A percentile compares a stretch with the other conserved stretches of the same genome.
These are phyloP conservation scores for Melitaea athalia DNA, from an alignment of 2,888 invertebrate genomes.

Conservation along the genomic window DNA sequence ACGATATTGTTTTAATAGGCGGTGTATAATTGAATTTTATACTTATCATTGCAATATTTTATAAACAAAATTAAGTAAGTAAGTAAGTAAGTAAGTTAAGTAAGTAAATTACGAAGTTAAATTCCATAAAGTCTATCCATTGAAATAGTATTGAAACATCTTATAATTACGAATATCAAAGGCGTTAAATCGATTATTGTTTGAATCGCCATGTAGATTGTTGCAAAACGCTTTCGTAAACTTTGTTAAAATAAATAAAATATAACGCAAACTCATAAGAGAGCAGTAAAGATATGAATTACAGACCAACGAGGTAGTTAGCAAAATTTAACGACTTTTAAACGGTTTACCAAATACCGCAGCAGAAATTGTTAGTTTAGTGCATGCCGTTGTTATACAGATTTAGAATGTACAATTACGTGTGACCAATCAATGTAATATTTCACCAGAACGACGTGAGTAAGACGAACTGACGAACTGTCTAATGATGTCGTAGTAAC, in stretches of 20 bases:
- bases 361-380: slow-evolving; percentile 18
- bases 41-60: not conserved
- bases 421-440: slow-evolving; percentile 22
- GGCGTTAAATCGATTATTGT: slow-evolving; percentile 35
- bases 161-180: slow-evolving; percentile 22
- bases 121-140: slow-evolving; percentile 12
- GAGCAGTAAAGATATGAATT: slow-evolving; percentile 22
- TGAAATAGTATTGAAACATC: slow-evolving; percentile 28
- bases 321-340: slow-evolving; percentile 28
- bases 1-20: not conserved
- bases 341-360: slow-evolving; percentile 21
- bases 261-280: slow-evolving; percentile 27
- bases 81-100: too few species aligned
- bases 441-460: slow-evolving; percentile 31
- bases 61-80: too few species aligned
- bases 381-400: not conserved
- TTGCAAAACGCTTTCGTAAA: slow-evolving; percentile 34
- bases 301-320: slow-evolving; percentile 23
- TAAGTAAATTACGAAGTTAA: slow-evolving; percentile 1
- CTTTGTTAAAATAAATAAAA: slow-evolving; percentile 28
- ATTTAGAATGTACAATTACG: slow-evolving; percentile 17
- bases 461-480: slow-evolving; percentile 55
- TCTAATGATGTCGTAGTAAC: slow-evolving; percentile 60
- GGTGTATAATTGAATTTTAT: not conserved
- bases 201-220: slow-evolving; percentile 27